Evolutionary conservation across 2,888 invertebrate species (phyloP).

Genomic region (Strigamia maritima): DNA sequence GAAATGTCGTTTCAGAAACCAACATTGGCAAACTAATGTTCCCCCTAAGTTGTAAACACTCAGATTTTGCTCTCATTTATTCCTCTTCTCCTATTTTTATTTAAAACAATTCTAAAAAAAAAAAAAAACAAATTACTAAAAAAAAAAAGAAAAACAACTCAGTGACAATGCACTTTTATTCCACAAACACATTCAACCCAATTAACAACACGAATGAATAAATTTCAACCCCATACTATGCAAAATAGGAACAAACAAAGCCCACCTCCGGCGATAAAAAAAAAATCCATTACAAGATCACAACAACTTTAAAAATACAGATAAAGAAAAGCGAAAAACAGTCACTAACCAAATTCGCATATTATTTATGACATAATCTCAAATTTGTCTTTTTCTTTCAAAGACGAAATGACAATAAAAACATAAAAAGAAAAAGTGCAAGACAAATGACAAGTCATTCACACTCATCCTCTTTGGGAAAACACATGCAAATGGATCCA

Average conservation of each 20-base stretch:
- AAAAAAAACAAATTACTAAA: neutral
- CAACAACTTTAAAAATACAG: neutral
- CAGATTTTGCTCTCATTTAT: neutral
- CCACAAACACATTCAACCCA: neutral
- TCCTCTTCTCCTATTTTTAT: neutral
- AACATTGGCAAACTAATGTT: slow-evolving; percentile 31
- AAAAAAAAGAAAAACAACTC: neutral
- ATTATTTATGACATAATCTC: neutral
- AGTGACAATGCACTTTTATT: neutral
- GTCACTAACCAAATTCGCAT: neutral
- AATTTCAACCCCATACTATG: neutral
- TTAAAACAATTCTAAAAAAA: neutral
- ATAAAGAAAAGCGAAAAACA: neutral
- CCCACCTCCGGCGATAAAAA: neutral
- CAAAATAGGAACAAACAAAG: neutral
- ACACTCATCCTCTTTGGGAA: slow-evolving; percentile 25
- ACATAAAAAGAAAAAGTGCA: neutral
- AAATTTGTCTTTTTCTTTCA: slow-evolving; percentile 14
- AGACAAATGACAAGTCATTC: slow-evolving; percentile 32
- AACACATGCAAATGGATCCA: slow-evolving; percentile 30
- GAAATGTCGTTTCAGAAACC: slow-evolving; percentile 28
- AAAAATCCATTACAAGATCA: neutral
- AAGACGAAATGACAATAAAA: slow-evolving; percentile 11
- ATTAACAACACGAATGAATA: slow-evolving; percentile 16
- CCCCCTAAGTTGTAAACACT: slow-evolving; percentile 22